Conservation (phyloP, 1,140 invertebrate species). For the Cyclina sinensis region DNA sequence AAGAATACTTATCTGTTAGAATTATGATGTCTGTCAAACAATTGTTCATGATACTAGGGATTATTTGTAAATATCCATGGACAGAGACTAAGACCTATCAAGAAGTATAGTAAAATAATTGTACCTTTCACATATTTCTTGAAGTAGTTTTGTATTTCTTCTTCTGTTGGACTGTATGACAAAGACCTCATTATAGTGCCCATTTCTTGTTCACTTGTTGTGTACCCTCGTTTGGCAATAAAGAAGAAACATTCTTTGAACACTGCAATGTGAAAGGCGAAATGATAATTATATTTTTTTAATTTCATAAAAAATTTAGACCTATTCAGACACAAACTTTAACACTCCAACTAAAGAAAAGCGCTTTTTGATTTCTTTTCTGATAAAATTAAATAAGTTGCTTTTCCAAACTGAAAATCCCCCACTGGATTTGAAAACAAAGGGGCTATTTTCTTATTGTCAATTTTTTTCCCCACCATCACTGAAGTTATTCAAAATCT, state of each 20-base stretch:
- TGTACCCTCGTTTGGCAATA: conserved; percentile 94
- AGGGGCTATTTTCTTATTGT: no score
- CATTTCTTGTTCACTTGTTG: conserved; percentile 95
- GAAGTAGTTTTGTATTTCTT: conserved; percentile 94
- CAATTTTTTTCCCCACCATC: no score
- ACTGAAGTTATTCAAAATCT: no score
- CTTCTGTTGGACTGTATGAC: conserved; percentile 96
- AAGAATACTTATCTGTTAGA: no score
- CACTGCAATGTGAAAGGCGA: conserved; percentile 89
- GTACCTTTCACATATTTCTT: conserved; percentile 90
- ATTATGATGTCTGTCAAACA: no score
- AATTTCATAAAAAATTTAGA: neutral
- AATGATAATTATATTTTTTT: neutral
- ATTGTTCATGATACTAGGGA: no score
- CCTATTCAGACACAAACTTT: neutral
- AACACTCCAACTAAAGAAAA: neutral
- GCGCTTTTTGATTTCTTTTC: neutral
- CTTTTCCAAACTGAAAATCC: no score
- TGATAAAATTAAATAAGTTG: no score
- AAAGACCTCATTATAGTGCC: conserved; percentile 97
- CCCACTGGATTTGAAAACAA: no score
- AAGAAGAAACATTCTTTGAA: conserved; percentile 98
- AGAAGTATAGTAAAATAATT: no score
- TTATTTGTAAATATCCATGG: no score
- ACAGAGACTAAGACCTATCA: no score